These are phyloP conservation scores for Myotis lucifugus DNA, from an alignment of 2,113 vertebrate genomes.

Conservation along the genomic window DNA sequence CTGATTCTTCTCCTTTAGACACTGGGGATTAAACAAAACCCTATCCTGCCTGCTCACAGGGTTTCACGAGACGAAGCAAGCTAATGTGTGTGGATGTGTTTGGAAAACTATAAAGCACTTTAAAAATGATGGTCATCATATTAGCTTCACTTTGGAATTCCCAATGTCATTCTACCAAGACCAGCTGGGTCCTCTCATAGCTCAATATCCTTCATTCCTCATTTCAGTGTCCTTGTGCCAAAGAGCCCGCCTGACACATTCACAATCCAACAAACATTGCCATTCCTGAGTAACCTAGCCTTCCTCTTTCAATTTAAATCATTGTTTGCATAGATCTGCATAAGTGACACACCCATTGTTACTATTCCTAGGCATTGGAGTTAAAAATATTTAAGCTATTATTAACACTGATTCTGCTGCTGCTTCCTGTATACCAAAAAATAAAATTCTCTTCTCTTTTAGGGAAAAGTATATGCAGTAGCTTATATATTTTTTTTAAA, in stretches of 20 bases:
- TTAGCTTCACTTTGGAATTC: constrained; percentile 54
- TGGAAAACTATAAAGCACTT: constrained; percentile 43
- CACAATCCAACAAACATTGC: constrained; percentile 42
- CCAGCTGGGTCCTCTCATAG: background rate
- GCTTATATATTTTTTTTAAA: background rate
- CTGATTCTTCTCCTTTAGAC: background rate
- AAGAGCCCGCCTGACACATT: constrained; percentile 2
- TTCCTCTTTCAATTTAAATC: constrained; percentile 67
- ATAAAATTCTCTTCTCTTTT: constrained; percentile 2
- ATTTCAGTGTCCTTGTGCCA: constrained; percentile 34
- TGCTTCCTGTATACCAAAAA: constrained; percentile 25
- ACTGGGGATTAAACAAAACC: constrained; percentile 23
- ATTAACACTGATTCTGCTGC: constrained; percentile 59
- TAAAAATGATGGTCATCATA: background rate
- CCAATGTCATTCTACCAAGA: background rate
- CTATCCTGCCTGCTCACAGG: background rate
- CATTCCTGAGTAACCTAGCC: background rate
- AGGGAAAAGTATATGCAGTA: background rate
- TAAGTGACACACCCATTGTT: constrained; percentile 70
- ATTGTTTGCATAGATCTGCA: constrained; percentile 72
- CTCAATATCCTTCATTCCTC: constrained; percentile 30
- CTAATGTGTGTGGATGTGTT: constrained; percentile 28
- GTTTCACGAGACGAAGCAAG: constrained; percentile 5
- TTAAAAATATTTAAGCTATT: constrained; percentile 74
- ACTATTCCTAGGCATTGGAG: constrained; percentile 56